Evolutionary conservation across 2,113 vertebrate genomes (phyloP).

Genomic region (Petroica traversi): DNA sequence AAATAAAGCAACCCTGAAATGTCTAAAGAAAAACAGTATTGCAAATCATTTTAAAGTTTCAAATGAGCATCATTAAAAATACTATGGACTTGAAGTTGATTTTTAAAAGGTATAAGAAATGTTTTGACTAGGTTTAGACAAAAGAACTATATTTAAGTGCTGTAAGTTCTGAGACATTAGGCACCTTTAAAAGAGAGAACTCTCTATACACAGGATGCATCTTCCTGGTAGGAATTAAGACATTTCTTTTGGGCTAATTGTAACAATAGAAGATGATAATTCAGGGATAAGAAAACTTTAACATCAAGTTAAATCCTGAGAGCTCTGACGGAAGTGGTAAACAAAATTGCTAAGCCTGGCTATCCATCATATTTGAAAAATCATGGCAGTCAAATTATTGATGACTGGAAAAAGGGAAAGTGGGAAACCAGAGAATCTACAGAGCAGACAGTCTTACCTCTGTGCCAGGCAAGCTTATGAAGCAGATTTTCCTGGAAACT

Average conservation of each 20-base stretch:
- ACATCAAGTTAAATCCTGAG: neutral
- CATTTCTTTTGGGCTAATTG: neutral
- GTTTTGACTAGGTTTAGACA: neutral
- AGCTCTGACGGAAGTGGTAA: neutral
- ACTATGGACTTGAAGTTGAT: neutral
- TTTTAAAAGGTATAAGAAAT: neutral
- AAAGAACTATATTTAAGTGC: neutral
- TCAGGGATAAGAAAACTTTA: neutral
- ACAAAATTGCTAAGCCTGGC: rapidly evolving
- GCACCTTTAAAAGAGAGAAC: neutral
- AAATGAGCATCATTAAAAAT: neutral
- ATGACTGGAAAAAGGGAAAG: neutral
- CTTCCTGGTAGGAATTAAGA: neutral
- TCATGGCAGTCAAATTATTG: neutral
- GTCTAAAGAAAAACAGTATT: neutral
- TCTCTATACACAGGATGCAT: neutral
- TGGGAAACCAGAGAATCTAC: rapidly evolving
- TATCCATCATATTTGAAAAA: neutral
- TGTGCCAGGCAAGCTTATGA: neutral
- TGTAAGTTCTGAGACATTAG: neutral
- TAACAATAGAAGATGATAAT: neutral
- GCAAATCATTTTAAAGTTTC: neutral
- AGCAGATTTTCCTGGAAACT: neutral
- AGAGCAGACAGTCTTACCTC: neutral
- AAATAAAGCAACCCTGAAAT: neutral